A percentile compares a stretch with the other conserved stretches of the same genome.
phyloP scores from a whole-genome alignment of 2,113 vertebrate genomes.

The Hypocryptadius cinnamomeus region DNA sequence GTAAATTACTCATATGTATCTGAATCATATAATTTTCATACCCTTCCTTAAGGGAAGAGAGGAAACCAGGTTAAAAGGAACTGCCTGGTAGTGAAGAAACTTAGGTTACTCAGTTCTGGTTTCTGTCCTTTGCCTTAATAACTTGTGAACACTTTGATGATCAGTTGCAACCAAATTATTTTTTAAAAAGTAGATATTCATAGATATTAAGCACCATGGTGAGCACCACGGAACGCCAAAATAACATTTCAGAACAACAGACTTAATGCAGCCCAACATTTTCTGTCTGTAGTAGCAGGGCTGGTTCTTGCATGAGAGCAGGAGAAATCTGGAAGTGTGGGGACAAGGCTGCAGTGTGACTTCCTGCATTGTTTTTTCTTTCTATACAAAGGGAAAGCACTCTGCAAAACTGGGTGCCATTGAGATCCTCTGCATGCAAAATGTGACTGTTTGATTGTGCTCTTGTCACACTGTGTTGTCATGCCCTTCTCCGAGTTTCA shows the following conservation, averaged over 20 bases:
- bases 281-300: neutral
- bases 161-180: neutral
- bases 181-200: neutral
- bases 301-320: neutral
- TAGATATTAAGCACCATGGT: neutral
- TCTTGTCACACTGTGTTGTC: neutral
- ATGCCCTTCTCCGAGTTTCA: neutral
- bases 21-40: neutral
- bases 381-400: neutral
- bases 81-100: neutral
- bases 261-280: neutral
- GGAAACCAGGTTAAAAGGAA: neutral
- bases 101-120: neutral
- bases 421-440: neutral
- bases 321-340: neutral
- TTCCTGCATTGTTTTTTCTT: neutral
- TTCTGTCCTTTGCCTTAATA: neutral
- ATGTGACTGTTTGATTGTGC: neutral
- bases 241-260: neutral
- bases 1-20: neutral
- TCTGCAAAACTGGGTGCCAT: neutral
- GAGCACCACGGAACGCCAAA: neutral
- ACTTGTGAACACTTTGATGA: neutral
- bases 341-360: neutral
- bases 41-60: neutral